Conservation (phyloP, 2,113 vertebrate genomes). For the Nothoprocta perdicaria region DNA sequence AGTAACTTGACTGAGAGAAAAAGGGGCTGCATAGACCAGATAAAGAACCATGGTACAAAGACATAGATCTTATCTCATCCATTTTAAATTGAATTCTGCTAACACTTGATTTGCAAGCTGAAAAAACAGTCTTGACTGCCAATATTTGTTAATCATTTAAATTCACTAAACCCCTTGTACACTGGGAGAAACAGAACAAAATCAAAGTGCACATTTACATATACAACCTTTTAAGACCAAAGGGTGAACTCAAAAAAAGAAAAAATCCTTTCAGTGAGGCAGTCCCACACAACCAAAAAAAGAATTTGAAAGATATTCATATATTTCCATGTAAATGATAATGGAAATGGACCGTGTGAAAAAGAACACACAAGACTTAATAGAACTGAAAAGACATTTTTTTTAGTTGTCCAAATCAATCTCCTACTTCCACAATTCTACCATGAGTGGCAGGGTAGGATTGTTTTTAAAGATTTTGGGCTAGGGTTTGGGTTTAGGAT, state of each 20-base stretch:
- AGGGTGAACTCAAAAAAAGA: background rate
- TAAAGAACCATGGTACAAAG: background rate
- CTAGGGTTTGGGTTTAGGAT: background rate
- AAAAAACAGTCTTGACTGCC: constrained; percentile 28
- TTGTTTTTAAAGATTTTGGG: background rate
- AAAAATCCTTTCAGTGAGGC: background rate
- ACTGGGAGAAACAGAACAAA: background rate
- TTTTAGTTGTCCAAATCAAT: background rate
- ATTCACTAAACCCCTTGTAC: background rate
- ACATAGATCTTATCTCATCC: constrained; percentile 21
- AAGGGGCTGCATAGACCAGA: background rate
- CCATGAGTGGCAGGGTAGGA: background rate
- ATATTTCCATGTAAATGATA: background rate
- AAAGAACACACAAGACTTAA: background rate
- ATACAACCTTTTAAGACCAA: background rate
- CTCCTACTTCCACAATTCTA: background rate
- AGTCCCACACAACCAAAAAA: background rate
- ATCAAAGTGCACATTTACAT: background rate
- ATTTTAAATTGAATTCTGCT: constrained; percentile 34
- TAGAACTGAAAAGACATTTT: background rate
- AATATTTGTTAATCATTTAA: constrained; percentile 33
- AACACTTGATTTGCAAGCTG: background rate
- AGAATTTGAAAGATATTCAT: background rate
- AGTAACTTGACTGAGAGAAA: background rate
- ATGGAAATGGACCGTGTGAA: background rate